Conservation (phyloP, 2,113 vertebrate genomes). For the Electrona antarctica region DNA sequence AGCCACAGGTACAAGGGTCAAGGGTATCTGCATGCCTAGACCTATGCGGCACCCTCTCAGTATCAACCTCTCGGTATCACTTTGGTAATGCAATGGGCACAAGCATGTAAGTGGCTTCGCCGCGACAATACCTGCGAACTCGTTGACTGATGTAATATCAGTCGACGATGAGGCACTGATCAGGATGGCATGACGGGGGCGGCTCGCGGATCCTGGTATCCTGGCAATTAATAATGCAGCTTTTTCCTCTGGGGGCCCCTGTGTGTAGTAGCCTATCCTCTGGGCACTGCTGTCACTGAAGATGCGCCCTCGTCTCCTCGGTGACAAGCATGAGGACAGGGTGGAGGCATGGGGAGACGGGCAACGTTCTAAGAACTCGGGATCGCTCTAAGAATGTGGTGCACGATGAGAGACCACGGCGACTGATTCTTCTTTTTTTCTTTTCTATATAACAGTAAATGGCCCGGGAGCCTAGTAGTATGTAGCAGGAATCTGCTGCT, state of each 20-base stretch:
- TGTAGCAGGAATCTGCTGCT: not conserved
- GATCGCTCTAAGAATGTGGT: conserved; percentile 55
- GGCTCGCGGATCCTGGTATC: conserved; percentile 55
- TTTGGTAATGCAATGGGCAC: conserved; percentile 35
- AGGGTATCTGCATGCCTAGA: not conserved
- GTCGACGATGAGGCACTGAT: conserved; percentile 62
- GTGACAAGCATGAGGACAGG: conserved; percentile 39
- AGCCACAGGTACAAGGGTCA: conserved; percentile 1
- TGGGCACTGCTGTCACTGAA: conserved; percentile 60
- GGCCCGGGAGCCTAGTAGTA: conserved; percentile 14
- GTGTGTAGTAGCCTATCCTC: conserved; percentile 37
- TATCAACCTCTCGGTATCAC: conserved; percentile 9
- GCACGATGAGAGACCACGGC: conserved; percentile 31
- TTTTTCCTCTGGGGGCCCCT: conserved; percentile 64
- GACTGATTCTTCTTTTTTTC: conserved; percentile 25
- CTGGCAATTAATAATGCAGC: conserved; percentile 75
- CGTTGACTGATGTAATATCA: conserved; percentile 72
- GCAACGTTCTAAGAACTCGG: conserved; percentile 69
- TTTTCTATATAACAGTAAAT: conserved; percentile 58
- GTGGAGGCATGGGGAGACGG: conserved; percentile 34
- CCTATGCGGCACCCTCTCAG: not conserved
- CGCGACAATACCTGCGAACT: conserved; percentile 34
- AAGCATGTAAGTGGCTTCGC: conserved; percentile 20
- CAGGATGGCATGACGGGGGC: conserved; percentile 50
- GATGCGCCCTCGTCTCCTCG: conserved; percentile 68